phyloP scores from a whole-genome alignment of 2,113 vertebrate genomes.

The Meleagris gallopavo region DNA sequence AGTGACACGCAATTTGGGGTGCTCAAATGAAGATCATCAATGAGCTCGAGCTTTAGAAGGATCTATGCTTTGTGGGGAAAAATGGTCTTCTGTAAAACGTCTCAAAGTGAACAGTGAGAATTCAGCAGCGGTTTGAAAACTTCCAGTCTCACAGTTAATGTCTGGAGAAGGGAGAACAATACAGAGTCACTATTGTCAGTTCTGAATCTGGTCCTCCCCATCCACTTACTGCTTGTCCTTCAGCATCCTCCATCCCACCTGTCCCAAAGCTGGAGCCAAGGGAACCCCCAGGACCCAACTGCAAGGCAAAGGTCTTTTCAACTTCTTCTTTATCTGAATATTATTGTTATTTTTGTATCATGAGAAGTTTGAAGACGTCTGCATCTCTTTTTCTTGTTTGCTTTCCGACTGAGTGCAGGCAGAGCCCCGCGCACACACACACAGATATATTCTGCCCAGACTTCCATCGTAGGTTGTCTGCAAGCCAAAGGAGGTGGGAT shows the following conservation, averaged over 20 bases:
- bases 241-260: not conserved
- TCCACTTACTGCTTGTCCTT: not conserved
- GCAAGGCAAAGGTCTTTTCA: not conserved
- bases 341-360: not conserved
- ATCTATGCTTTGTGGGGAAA: not conserved
- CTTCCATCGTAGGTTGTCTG: constrained; percentile 37
- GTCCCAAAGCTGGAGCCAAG: not conserved
- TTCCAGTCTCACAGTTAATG: not conserved
- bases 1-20: not conserved
- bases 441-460: not conserved
- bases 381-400: not conserved
- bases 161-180: not conserved
- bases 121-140: not conserved
- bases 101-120: not conserved
- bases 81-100: not conserved
- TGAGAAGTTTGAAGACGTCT: not conserved
- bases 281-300: not conserved
- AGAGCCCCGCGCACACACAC: not conserved
- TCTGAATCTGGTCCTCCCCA: not conserved
- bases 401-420: not conserved
- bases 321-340: not conserved
- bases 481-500: constrained; percentile 60
- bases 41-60: not conserved
- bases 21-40: not conserved
- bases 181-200: not conserved